These are phyloP conservation scores for Cephalopachus bancanus DNA, from an alignment of 2,797 vertebrate genomes.

Conservation along the genomic window DNA sequence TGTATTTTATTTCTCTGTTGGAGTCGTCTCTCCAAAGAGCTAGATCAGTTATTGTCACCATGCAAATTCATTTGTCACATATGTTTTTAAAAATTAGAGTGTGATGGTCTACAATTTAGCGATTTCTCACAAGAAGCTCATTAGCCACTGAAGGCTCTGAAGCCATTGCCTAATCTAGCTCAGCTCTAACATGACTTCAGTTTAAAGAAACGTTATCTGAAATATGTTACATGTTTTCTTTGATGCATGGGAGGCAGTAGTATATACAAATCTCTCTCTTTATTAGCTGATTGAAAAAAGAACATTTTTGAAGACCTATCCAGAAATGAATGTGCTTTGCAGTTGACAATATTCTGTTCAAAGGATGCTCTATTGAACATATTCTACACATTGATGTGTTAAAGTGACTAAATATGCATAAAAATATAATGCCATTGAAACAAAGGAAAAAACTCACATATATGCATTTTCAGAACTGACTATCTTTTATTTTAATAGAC, in stretches of 20 bases:
- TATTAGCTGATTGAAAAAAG: not conserved
- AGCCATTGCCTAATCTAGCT: not conserved
- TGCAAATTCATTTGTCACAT: not conserved
- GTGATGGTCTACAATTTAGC: not conserved
- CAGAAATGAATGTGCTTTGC: not conserved
- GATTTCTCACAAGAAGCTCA: slow-evolving; percentile 27
- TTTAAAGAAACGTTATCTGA: not conserved
- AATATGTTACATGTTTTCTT: not conserved
- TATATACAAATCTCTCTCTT: not conserved
- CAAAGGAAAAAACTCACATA: not conserved
- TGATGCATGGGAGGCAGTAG: not conserved
- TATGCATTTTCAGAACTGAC: not conserved
- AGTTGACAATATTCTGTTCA: not conserved
- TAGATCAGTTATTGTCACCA: slow-evolving; percentile 13
- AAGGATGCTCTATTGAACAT: not conserved
- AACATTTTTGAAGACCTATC: not conserved
- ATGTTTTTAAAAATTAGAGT: not conserved
- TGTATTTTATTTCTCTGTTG: slow-evolving; percentile 32
- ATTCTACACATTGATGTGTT: not conserved
- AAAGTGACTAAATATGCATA: not conserved
- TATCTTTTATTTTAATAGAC: not conserved
- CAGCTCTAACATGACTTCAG: not conserved
- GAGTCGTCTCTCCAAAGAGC: not conserved
- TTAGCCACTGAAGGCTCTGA: not conserved
- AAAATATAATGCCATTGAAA: not conserved